Percentiles rank a stretch among this genome's conserved stretches.
Evolutionary conservation across 2,888 invertebrate genomes (phyloP).

Genomic region (Charanyca ferruginea): DNA sequence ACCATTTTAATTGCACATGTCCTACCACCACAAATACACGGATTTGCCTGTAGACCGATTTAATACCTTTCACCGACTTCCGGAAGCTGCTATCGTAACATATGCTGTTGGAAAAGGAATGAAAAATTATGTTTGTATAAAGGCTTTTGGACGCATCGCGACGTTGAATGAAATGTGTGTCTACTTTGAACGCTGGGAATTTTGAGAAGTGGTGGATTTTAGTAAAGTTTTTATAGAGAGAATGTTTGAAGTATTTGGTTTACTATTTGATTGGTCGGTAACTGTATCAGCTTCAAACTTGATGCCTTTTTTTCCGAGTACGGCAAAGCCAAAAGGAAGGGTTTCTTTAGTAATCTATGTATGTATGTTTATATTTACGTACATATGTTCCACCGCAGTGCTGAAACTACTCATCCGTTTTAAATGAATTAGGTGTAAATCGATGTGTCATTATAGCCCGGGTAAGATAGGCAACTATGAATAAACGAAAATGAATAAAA

Average conservation of each 20-base stretch:
- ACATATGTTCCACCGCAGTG: too few relatives aligned
- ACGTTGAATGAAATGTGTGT: constrained; percentile 6
- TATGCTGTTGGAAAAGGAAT: constrained; percentile 13
- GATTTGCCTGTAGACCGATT: constrained; percentile 35
- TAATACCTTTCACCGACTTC: constrained; percentile 44
- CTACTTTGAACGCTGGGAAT: not conserved
- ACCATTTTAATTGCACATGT: constrained; percentile 31
- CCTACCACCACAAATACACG: constrained; percentile 44
- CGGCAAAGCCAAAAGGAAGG: too few relatives aligned
- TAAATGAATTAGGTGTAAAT: too few relatives aligned
- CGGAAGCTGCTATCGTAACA: constrained; percentile 7
- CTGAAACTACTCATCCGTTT: too few relatives aligned
- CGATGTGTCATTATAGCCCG: too few relatives aligned
- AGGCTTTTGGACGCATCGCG: constrained; percentile 15
- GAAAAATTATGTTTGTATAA: constrained; percentile 30
- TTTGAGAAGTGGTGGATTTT: not conserved
- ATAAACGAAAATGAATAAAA: too few relatives aligned
- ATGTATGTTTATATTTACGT: too few relatives aligned
- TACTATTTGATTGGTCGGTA: not conserved
- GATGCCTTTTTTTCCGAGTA: too few relatives aligned
- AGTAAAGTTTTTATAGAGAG: not conserved
- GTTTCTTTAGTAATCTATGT: too few relatives aligned
- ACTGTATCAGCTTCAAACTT: too few relatives aligned
- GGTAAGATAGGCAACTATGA: too few relatives aligned
- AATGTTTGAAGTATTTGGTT: not conserved